phyloP scores from a whole-genome alignment of 1,140 invertebrate species.

The Trachelipus rathkii region DNA sequence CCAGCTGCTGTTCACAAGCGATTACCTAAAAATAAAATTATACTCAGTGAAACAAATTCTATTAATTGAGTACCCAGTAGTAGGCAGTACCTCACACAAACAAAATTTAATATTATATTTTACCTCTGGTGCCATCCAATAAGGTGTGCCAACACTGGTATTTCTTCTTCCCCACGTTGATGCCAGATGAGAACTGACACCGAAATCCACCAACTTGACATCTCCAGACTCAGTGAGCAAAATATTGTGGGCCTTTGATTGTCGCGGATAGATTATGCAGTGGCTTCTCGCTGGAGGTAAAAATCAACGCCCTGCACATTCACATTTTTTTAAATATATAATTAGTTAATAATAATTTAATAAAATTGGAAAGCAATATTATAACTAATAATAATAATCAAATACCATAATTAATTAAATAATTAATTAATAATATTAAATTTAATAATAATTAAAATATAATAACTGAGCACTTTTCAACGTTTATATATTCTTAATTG shows the following conservation, averaged over 20 bases:
- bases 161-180: slow-evolving; percentile 65
- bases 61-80: too few relatives aligned
- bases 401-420: too few relatives aligned
- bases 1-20: slow-evolving; percentile 74
- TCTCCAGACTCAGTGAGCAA: slow-evolving; percentile 67
- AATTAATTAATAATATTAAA: too few relatives aligned
- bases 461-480: too few relatives aligned
- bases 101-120: slow-evolving; percentile 30
- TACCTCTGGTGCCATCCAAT: slow-evolving; percentile 83
- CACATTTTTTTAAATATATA: too few relatives aligned
- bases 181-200: slow-evolving; percentile 70
- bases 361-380: too few relatives aligned
- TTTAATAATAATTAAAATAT: too few relatives aligned
- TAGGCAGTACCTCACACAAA: too few relatives aligned
- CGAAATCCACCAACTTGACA: slow-evolving; percentile 78
- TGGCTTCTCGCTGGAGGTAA: slow-evolving; percentile 72
- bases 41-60: too few relatives aligned
- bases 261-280: slow-evolving; percentile 78
- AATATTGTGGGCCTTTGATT: slow-evolving; percentile 82
- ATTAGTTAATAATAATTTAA: too few relatives aligned
- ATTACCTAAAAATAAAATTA: slow-evolving; percentile 58
- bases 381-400: too few relatives aligned
- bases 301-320: slow-evolving; percentile 60
- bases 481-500: too few relatives aligned
- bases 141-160: slow-evolving; percentile 74